These are phyloP conservation scores for Arizona elegans DNA, from an alignment of 2,113 vertebrate genomes.

Conservation along the genomic window DNA sequence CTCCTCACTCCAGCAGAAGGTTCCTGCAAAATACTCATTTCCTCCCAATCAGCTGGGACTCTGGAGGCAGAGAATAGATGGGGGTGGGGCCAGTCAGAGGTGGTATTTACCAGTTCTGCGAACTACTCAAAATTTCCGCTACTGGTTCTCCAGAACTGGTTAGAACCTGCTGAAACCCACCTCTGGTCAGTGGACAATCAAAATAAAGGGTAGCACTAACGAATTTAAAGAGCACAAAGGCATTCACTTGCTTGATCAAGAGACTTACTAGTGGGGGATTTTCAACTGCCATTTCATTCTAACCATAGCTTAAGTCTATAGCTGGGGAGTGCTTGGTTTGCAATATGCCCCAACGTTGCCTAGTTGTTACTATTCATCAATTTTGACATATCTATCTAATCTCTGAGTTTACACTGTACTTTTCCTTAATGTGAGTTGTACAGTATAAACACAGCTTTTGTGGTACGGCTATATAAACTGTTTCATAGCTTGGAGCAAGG, in stretches of 20 bases:
- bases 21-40: too few species aligned
- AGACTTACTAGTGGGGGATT: background rate
- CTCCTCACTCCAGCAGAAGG: too few species aligned
- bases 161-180: too few species aligned
- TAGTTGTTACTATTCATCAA: background rate
- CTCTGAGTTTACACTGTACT: background rate
- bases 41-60: too few species aligned
- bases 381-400: background rate
- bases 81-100: too few species aligned
- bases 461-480: background rate
- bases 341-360: background rate
- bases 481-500: background rate
- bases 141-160: too few species aligned
- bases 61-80: too few species aligned
- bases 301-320: slow-evolving; percentile 9
- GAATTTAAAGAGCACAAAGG: background rate
- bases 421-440: background rate
- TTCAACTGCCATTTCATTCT: background rate
- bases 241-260: background rate
- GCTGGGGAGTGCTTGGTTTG: background rate
- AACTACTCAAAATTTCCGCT: too few species aligned
- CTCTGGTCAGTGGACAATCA: background rate
- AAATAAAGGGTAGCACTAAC: background rate
- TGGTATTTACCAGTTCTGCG: too few species aligned
- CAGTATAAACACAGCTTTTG: background rate